Percentiles rank a stretch among this genome's conserved stretches.
These are phyloP conservation scores for Elephas maximus DNA, from an alignment of 2,113 vertebrate species.

Conservation along the genomic window DNA sequence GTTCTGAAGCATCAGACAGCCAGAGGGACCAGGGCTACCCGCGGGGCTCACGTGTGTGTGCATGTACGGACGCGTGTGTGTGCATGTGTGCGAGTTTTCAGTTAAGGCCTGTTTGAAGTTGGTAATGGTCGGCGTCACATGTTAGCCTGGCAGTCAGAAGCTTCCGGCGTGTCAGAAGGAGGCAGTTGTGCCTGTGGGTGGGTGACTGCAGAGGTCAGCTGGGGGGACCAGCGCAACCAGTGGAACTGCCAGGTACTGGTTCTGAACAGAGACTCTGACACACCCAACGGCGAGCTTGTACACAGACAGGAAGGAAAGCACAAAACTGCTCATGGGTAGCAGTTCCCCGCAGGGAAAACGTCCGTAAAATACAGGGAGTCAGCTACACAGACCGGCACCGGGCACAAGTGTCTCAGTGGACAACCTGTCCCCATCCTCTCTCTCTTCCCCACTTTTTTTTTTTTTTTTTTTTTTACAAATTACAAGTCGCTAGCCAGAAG, in stretches of 20 bases:
- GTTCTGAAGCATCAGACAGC: neutral
- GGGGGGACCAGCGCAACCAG: neutral
- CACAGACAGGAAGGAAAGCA: constrained; percentile 78
- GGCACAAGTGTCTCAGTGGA: constrained; percentile 80
- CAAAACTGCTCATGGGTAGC: constrained; percentile 85
- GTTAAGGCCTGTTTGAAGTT: constrained; percentile 67
- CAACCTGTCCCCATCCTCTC: neutral
- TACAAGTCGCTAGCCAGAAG: constrained; percentile 31
- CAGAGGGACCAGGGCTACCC: neutral
- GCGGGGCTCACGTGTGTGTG: accelerated
- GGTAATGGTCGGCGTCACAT: neutral
- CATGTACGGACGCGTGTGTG: neutral
- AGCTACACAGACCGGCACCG: constrained; percentile 80
- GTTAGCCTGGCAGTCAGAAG: constrained; percentile 44
- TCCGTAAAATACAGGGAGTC: constrained; percentile 77
- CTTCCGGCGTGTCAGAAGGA: neutral
- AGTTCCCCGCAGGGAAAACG: constrained; percentile 85
- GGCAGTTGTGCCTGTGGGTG: neutral
- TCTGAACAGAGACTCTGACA: constrained; percentile 58
- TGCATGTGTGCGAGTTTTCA: neutral
- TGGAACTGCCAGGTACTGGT: constrained; percentile 39
- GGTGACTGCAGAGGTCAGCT: neutral
- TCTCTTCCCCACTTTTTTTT: neutral
- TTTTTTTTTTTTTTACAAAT: constrained; percentile 50
- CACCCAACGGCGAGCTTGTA: constrained; percentile 58